Base-by-base conservation (phyloP, 2,113 vertebrate species). In the Okapia johnstoni region DNA sequence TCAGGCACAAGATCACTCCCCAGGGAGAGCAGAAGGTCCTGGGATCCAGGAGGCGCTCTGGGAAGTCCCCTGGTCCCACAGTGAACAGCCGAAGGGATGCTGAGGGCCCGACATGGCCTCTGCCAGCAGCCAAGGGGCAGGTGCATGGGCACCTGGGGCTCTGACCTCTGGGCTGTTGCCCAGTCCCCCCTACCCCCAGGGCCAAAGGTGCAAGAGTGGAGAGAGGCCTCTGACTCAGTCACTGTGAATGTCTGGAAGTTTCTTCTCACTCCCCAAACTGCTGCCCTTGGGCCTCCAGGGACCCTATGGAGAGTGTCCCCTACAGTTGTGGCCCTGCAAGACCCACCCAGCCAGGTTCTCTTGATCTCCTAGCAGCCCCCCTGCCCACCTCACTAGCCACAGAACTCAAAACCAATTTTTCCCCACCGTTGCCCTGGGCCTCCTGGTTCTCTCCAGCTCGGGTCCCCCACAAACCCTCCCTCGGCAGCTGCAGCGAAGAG, bases 401-500 rank as follows among this genome's bases (percentile, higher is more conserved):
- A n/a, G 46, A 60, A 36, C 66, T 52, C 46, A 48, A 83, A 66
- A 46, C 33, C 10, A 23, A 36, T 40, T 52, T 52, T 23, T 79
- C 50, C 50, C 55, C 52, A 36, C 5, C 2, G 5, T 19, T 48
- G 46, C 7, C 40, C 63, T 28, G n/a, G 61, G 28, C 19, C 12
- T 60, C 16, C 26, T 36, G 36, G 6, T 21, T 92, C 76, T 77
- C 66, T 77, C 33, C 50, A 7, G 50, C 54, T 88, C n/a, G 52
- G 40, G 4, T 13, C 16, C 28, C 43, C 52, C 4, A 25, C 33
- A 60, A 26, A 8, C 15, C 73, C 66, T 61, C 26, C 54, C 50
- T n/a, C 83, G 83, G 98, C 98, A 98, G 98, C 98, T 98, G 98
- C 97, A 98, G 97, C 97, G 96, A 97, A 98, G 98, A 98, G 98